Evolutionary conservation across 2,888 invertebrate genomes (phyloP), one percentile per base, ranked within the genome.

Genomic region (Caenorhabditis sp.): DNA sequence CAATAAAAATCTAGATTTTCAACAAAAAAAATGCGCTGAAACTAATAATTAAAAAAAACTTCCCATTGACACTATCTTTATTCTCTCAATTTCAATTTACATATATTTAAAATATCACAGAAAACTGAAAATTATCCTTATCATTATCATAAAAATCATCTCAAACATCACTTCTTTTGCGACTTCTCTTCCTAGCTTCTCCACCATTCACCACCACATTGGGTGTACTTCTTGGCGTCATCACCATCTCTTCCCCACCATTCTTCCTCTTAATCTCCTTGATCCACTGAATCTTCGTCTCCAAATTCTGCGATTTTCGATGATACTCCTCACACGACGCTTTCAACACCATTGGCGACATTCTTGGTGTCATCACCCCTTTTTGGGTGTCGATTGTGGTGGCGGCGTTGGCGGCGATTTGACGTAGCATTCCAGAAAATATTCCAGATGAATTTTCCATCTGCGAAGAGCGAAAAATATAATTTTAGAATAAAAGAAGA

Each of bases 321-420:
- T 43, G 4, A 43, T 38, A 38, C 3, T 59, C 59, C n/a, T 26
- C 31, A 59, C 43, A 59, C 31, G 26, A n/a, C 8, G 10, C 31
- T 27, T 59, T 23, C n/a, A 38, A 17, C n/a, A 12, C 20, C 27
- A 49, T n/a, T n/a, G 26, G 57, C 27, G 57, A 57, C 3, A 57
- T 27, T 17, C 27, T 4, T 17, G 27, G 4, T 25, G 5, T 54
- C 23, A 5, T 12, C 3, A 21, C 54, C 4, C 5, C 23, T 12
- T 26, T 17, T 25, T 4, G 5, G 8, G 5, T 25, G 5, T 20
- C 23, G 3, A 25, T 26, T 26, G n/a, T n/a, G n/a, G 27, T 58
- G 4, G 60, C 60, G 21, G 60, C 60, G 17, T 2, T 49, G 7
- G 49, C 60, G 1, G 60, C 60, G n/a, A 60, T 60, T 50, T 60